Conservation (phyloP, 2,888 invertebrate genomes). For the Hoplodrina blanda region DNA sequence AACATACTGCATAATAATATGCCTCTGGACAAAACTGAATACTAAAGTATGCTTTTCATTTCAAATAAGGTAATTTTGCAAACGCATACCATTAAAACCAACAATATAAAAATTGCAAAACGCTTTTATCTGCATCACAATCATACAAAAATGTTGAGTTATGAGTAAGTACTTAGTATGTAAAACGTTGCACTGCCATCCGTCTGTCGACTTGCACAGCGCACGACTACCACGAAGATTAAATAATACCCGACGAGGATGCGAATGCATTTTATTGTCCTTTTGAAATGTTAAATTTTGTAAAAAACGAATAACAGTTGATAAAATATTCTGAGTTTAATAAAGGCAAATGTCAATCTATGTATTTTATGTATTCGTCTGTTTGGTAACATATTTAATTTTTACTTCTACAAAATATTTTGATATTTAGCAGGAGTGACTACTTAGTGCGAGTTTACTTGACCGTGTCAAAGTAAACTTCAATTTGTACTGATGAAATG, state of each 20-base stretch:
- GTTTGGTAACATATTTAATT: too few species aligned
- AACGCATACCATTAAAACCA: conserved; percentile 6
- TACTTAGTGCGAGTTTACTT: too few species aligned
- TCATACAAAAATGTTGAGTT: conserved; percentile 37
- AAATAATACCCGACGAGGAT: conserved; percentile 32
- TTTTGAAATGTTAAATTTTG: conserved; percentile 3
- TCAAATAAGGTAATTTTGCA: conserved; percentile 23
- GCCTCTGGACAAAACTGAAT: conserved; percentile 17
- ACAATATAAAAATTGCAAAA: conserved; percentile 26
- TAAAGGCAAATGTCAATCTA: too few species aligned
- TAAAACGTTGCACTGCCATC: conserved; percentile 36
- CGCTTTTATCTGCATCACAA: conserved; percentile 40
- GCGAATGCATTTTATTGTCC: conserved; percentile 25
- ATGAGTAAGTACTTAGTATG: conserved; percentile 39
- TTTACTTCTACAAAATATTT: too few species aligned
- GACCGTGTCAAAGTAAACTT: too few species aligned
- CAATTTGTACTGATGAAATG: too few species aligned
- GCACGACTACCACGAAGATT: conserved; percentile 37
- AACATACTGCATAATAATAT: conserved; percentile 5
- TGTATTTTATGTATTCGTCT: too few species aligned
- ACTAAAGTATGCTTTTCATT: conserved; percentile 28
- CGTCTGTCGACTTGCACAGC: conserved; percentile 25
- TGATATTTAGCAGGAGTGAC: too few species aligned
- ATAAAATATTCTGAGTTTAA: neutral
- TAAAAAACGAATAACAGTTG: neutral